Base-by-base conservation (phyloP, 2,113 vertebrate species). In the Podarcis muralis region DNA sequence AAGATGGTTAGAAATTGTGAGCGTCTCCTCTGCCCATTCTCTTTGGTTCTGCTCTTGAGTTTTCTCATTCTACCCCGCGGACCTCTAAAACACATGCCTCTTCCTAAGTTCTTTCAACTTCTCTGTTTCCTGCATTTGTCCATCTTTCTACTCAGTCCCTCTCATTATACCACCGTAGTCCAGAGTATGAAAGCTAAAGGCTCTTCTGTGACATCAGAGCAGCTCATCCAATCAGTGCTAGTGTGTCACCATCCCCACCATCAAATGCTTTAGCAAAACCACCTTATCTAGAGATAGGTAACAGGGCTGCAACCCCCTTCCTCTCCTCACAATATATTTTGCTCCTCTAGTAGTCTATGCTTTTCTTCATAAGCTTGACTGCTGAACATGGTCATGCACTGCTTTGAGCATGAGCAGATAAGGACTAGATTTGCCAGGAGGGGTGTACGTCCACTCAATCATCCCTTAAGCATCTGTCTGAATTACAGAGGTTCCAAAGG, bases 381-480 rank as follows among this genome's bases (percentile, higher is more conserved):
- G 16, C 20, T 25, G 27, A 25, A n/a, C 66, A 4, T 4, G 18
- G 57, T 69, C 57, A 25, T 68, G 0, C 81, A 86, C 81, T 18
- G 12, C 76, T 1, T 3, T 0, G 68, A 72, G 0, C 18, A 3
- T 62, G 53, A 72, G 2, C 4, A 9, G 76, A 12, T 16, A 16
- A 1, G 0, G 0, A 20, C 25, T 65, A 2, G 23, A 0, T n/a
- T 37, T 35, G 15, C 43, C 0, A 0, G 2, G n/a, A 43, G 80
- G 20, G 7, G 0, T 53, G 30, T 4, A 25, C 66, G 53, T 53
- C 0, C 1, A 0, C 9, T 37, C 77, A 1, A 27, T 12, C 77
- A 0, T 1, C 1, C 5, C 71, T 12, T 4, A 1, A 2, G 32
- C 0, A 23, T 53, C 77, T 57, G 62, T 43, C 62, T 15, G 71